Percentiles rank a stretch among this genome's conserved stretches.
These are phyloP conservation scores for Agrochola litura DNA, from an alignment of 2,888 invertebrate species.

Conservation along the genomic window DNA sequence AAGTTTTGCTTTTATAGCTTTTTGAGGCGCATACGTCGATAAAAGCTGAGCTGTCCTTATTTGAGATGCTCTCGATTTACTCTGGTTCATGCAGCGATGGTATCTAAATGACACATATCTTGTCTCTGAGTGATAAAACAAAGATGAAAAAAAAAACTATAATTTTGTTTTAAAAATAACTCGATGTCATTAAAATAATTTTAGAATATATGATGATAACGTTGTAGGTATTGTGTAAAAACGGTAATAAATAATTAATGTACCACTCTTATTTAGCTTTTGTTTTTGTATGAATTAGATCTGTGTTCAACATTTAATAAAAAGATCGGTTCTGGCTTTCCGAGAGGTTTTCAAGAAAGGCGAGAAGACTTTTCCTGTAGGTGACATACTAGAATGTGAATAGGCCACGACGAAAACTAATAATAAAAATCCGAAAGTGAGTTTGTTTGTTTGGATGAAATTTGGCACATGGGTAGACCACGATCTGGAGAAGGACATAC, in stretches of 20 bases:
- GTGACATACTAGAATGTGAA: too few relatives aligned
- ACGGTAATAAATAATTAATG: background rate
- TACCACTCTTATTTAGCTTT: constrained; percentile 3
- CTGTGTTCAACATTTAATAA: constrained; percentile 10
- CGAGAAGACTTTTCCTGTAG: too few relatives aligned
- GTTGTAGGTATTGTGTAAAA: background rate
- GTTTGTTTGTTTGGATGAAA: too few relatives aligned
- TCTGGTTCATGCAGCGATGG: background rate
- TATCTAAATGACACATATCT: background rate
- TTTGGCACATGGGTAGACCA: too few relatives aligned
- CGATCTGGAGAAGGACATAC: too few relatives aligned
- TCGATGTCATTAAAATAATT: background rate
- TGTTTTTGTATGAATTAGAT: constrained; percentile 12
- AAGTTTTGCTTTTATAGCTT: constrained; percentile 57
- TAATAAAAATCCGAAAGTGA: too few relatives aligned
- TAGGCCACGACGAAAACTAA: too few relatives aligned
- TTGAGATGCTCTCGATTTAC: constrained; percentile 17
- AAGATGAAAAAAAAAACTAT: background rate
- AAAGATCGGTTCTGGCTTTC: background rate
- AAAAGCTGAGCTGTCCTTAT: background rate
- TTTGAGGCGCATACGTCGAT: constrained; percentile 28
- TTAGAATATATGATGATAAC: background rate
- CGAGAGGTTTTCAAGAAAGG: background rate
- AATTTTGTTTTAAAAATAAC: background rate
- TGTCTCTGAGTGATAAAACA: background rate